Conservation (phyloP, 2,888 invertebrate genomes). For the Cinara cedri region DNA sequence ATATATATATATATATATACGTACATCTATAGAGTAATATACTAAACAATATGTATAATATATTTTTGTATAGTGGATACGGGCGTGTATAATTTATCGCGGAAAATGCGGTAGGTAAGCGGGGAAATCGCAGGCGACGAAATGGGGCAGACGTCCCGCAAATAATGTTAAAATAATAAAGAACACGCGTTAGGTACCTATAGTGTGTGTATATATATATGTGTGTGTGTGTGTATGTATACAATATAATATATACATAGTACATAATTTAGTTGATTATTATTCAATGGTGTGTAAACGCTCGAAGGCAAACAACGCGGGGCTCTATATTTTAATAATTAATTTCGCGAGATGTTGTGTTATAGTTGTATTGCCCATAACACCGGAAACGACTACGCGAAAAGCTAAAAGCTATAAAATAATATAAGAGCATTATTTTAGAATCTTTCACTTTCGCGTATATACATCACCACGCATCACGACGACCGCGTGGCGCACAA, state of each 20-base stretch:
- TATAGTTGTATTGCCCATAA: constrained; percentile 12
- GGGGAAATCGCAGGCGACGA: constrained; percentile 18
- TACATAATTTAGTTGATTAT: constrained; percentile 47
- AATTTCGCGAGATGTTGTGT: constrained; percentile 41
- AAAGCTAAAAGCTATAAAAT: constrained; percentile 7
- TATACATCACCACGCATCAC: too few relatives aligned
- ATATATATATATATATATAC: too few relatives aligned
- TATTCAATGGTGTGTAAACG: constrained; percentile 42
- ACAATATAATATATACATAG: too few relatives aligned
- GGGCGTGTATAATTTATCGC: constrained; percentile 23
- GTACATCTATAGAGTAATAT: too few relatives aligned
- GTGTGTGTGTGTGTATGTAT: too few relatives aligned
- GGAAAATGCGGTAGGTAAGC: background rate
- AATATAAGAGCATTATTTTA: background rate
- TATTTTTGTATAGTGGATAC: constrained; percentile 13
- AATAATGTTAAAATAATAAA: constrained; percentile 46
- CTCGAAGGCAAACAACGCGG: constrained; percentile 35
- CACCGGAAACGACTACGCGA: constrained; percentile 4
- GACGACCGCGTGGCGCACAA: too few relatives aligned
- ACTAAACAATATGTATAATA: background rate
- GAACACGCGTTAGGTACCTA: background rate
- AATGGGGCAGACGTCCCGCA: constrained; percentile 27
- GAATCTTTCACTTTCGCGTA: background rate
- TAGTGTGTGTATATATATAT: too few relatives aligned
- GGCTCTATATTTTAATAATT: constrained; percentile 40